Base-by-base conservation (phyloP, 2,797 vertebrate species). In the Psittacula derbiana region DNA sequence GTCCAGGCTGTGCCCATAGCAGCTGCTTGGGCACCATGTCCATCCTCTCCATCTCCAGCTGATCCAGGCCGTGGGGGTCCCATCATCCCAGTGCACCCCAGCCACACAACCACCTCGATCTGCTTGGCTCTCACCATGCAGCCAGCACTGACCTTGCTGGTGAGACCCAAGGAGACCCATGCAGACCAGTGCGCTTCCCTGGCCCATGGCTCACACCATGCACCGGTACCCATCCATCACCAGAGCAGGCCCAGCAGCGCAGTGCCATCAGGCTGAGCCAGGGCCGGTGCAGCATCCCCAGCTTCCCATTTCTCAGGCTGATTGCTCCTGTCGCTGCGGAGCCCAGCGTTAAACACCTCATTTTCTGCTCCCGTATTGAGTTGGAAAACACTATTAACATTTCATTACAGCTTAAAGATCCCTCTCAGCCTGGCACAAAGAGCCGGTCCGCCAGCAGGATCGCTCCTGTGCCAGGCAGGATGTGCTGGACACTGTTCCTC, bases 321-420 rank as follows among this genome's bases (percentile, higher is more conserved):
- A 97, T 97, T 96, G 96, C 84, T 91, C 81, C 94, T 96, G 96
- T 97, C 93, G 75, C 72, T 91, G 92, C 44, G 5, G 89, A 96
- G 89, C 86, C 86, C 76, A 3, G 92, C 1, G 41, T 97, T 97
- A 94, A 96, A 95, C 91, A 91, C 95, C 92, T 97, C 93, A 94
- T 94, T 89, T 94, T 94, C 91, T 78, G 52, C 94, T 95, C 86
- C 69, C 1, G 6, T 76, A 80, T 76, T 38, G 92, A 83, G 93
- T 90, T 93, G 85, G 79, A 96, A 96, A 97, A 97, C 94, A 97
- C 81, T 95, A 97, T 97, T 97, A 97, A 97, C 96, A 96, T 96
- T 97, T 97, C 93, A 97, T 96, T 94, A 96, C 11, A 10, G 47
- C 89, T 90, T 88, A 74, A 94, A 93, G 57, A 96, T 94, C 86